Evolutionary conservation across 2,888 invertebrate species (phyloP).

Genomic region (Ophion ellenae): DNA sequence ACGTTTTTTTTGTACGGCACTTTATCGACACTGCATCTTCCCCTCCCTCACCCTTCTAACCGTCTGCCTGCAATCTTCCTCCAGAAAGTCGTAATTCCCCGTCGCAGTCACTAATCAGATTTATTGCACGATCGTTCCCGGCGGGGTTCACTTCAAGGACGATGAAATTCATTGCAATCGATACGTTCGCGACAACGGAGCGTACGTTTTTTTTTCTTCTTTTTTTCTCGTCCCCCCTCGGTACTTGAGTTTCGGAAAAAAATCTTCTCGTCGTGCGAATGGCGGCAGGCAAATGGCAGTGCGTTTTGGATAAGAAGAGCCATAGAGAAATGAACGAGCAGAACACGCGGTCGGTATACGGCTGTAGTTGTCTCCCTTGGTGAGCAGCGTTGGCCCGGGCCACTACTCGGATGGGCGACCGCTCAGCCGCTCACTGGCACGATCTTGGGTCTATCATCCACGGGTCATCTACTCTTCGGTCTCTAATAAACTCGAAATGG

Average conservation of each 20-base stretch:
- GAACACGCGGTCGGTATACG: not conserved
- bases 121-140: slow-evolving; percentile 46
- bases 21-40: slow-evolving; percentile 44
- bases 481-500: not conserved
- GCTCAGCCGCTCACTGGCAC: not conserved
- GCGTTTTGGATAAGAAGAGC: not conserved
- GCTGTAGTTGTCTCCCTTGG: not conserved
- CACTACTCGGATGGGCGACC: not conserved
- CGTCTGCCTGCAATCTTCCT: not conserved
- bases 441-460: no score
- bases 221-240: not conserved
- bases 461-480: no score
- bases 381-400: not conserved
- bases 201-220: slow-evolving; percentile 35
- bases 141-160: slow-evolving; percentile 48
- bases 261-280: not conserved
- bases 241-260: not conserved
- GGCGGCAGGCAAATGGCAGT: not conserved
- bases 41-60: not conserved
- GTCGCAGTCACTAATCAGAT: slow-evolving; percentile 55
- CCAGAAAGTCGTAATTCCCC: slow-evolving; percentile 54
- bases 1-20: slow-evolving; percentile 14
- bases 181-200: slow-evolving; percentile 50
- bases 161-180: slow-evolving; percentile 66
- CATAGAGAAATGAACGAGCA: not conserved